A percentile compares a stretch with the other conserved stretches of the same genome.
Evolutionary conservation across 2,888 invertebrate genomes (phyloP).

Genomic region (Tricholauxania praeusta): DNA sequence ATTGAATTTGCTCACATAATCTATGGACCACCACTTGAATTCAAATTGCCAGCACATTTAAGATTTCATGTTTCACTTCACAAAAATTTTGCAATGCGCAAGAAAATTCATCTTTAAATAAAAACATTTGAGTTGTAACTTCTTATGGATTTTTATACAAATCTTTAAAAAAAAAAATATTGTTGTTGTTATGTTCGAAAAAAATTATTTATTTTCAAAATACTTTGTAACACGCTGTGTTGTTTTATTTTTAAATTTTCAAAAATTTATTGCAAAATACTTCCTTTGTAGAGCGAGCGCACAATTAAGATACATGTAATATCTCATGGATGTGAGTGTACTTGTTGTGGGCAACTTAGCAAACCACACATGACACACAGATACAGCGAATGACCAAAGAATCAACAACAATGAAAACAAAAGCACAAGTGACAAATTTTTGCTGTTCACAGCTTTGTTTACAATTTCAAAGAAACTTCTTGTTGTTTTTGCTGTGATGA

Average conservation of each 20-base stretch:
- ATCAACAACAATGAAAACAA: constrained; percentile 11
- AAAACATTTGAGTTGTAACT: no score
- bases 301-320: background rate
- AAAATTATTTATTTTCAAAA: background rate
- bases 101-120: no score
- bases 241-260: background rate
- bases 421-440: constrained; percentile 10
- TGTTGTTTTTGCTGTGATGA: background rate
- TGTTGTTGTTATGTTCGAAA: no score
- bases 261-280: background rate
- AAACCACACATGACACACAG: background rate
- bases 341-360: background rate
- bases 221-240: background rate
- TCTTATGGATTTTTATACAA: no score
- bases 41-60: no score
- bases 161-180: no score
- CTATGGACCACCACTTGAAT: no score
- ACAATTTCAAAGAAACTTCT: background rate
- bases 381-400: background rate
- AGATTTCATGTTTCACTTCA: no score
- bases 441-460: background rate
- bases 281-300: background rate
- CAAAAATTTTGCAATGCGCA: no score
- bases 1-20: no score
- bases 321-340: constrained; percentile 9